Conservation (phyloP, 2,113 vertebrate genomes). For the Marcusenius ussheri region DNA sequence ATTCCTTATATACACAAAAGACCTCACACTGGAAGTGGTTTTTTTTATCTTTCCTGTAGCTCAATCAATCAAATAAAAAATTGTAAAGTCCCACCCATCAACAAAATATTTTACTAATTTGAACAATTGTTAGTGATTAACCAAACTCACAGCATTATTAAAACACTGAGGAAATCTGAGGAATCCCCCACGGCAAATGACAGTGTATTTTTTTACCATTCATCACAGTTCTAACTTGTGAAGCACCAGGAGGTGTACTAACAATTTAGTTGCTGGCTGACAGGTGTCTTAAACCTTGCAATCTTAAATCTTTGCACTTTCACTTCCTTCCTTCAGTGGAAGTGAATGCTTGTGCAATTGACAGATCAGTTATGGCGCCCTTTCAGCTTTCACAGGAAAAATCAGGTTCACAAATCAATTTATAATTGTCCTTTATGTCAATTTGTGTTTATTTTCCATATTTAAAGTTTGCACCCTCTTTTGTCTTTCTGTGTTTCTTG, state of each 20-base stretch:
- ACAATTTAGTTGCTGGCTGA: neutral
- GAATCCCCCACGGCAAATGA: neutral
- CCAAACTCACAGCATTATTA: neutral
- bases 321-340: conserved; percentile 5
- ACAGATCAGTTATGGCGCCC: neutral
- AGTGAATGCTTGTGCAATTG: neutral
- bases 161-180: neutral
- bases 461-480: neutral
- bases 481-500: neutral
- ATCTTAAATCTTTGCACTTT: neutral
- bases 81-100: neutral
- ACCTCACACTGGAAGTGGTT: neutral
- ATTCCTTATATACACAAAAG: neutral
- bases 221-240: neutral
- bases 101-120: neutral
- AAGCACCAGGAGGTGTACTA: neutral
- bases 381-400: neutral
- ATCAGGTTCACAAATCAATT: neutral
- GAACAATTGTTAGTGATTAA: neutral
- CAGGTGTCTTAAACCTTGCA: neutral
- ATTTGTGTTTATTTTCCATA: neutral
- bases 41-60: neutral
- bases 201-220: neutral
- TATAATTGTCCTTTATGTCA: neutral
- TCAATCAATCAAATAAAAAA: neutral